Conservation (phyloP, 1,140 invertebrate genomes). For the Agrilus planipennis region DNA sequence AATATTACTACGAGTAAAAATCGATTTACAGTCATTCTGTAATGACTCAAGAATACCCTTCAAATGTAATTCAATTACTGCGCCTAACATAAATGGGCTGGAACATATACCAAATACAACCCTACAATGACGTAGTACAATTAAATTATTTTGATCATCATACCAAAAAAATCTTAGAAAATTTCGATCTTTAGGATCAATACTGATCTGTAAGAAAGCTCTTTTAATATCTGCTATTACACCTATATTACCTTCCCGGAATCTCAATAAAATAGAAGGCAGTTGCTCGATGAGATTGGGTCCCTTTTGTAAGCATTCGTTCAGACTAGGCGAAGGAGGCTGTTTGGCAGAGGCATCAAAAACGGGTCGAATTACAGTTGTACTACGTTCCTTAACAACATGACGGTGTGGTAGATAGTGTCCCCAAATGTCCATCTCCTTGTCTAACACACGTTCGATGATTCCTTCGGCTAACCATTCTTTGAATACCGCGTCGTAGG, state of each 20-base stretch:
- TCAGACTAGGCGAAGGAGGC: slow-evolving; percentile 22
- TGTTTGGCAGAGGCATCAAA: slow-evolving; percentile 16
- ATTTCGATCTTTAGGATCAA: slow-evolving; percentile 22
- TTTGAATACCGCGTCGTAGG: too few relatives aligned
- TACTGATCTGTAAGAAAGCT: slow-evolving; percentile 29
- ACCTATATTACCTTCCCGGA: slow-evolving; percentile 26
- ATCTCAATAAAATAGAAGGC: slow-evolving; percentile 26
- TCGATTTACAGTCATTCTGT: neutral
- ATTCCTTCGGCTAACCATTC: too few relatives aligned
- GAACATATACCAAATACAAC: slow-evolving; percentile 18
- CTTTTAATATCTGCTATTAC: slow-evolving; percentile 31
- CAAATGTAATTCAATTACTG: slow-evolving; percentile 5
- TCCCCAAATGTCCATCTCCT: too few relatives aligned
- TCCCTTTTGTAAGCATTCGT: slow-evolving; percentile 28
- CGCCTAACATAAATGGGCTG: slow-evolving; percentile 9
- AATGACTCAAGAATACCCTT: neutral
- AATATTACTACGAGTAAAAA: neutral
- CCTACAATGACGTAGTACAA: slow-evolving; percentile 13
- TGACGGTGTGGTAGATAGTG: slow-evolving; percentile 11
- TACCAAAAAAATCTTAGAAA: slow-evolving; percentile 23
- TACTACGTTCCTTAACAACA: slow-evolving; percentile 6
- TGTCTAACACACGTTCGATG: too few relatives aligned
- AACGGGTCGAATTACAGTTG: slow-evolving; percentile 7
- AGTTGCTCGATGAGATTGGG: slow-evolving; percentile 27
- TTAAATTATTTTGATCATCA: slow-evolving; percentile 8